A percentile compares a stretch with the other conserved stretches of the same genome.
Evolutionary conservation across 1,140 invertebrate genomes (phyloP).

Genomic region (Hycleus phaleratus): DNA sequence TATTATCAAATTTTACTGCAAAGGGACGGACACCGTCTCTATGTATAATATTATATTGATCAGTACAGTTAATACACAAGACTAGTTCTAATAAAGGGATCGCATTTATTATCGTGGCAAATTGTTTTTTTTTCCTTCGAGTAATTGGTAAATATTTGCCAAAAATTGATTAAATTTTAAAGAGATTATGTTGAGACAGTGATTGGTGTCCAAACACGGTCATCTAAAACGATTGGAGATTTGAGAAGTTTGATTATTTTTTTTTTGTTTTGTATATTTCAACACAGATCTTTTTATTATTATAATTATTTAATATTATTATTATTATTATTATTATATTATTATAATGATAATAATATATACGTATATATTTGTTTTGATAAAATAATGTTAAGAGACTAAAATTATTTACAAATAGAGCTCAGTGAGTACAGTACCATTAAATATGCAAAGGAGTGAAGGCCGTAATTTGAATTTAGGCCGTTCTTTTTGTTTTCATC

Average conservation of each 20-base stretch:
- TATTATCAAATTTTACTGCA: not conserved
- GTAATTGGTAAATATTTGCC: not conserved
- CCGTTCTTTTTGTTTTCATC: constrained; percentile 11
- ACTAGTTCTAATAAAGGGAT: not conserved
- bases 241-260: no score
- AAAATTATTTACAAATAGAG: constrained; percentile 31
- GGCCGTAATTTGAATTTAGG: constrained; percentile 18
- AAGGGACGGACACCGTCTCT: constrained; percentile 5
- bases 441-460: constrained; percentile 3
- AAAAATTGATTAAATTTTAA: not conserved
- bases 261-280: no score
- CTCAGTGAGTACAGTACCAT: constrained; percentile 29
- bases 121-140: not conserved
- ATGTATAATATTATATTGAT: constrained; percentile 1
- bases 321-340: no score
- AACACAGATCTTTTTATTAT: constrained; percentile 26
- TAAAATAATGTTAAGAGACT: constrained; percentile 28
- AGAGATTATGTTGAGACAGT: no score
- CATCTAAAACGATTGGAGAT: no score
- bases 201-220: no score
- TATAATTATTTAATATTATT: no score
- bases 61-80: not conserved
- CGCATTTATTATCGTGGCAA: not conserved
- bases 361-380: constrained; percentile 4
- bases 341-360: no score